Conservation (phyloP, 1,140 invertebrate genomes). For the Drosophila arizonae region DNA sequence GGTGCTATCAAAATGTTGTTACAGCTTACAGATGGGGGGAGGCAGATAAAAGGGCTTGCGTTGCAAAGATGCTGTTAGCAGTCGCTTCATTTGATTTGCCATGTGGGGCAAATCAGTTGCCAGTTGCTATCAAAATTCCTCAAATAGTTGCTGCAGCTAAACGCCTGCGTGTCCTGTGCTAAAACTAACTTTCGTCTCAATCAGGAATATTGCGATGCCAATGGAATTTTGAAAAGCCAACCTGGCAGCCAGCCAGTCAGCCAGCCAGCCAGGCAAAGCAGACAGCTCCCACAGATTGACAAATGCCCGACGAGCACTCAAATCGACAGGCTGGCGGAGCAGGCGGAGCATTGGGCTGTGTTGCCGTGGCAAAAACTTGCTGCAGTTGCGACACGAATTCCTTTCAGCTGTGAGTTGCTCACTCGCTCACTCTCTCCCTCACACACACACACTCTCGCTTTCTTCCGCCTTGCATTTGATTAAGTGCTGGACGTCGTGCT, state of each 20-base stretch:
- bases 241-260: background rate
- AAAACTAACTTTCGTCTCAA: conserved; percentile 64
- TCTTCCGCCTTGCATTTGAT: conserved; percentile 65
- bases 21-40: background rate
- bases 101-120: conserved; percentile 66
- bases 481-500: conserved; percentile 73
- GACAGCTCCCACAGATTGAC: background rate
- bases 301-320: background rate
- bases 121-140: conserved; percentile 75
- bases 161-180: conserved; percentile 33
- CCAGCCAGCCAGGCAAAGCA: background rate
- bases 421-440: too few species aligned
- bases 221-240: conserved; percentile 36
- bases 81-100: conserved; percentile 62
- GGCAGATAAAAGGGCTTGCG: background rate
- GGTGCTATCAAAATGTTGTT: background rate
- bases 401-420: conserved; percentile 3
- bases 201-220: conserved; percentile 55
- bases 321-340: background rate
- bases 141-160: conserved; percentile 69
- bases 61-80: conserved; percentile 31
- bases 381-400: conserved; percentile 11
- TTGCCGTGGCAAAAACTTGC: background rate
- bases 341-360: background rate
- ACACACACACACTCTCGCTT: background rate